Percentiles rank a stretch among this genome's conserved stretches.
Conservation (phyloP, 2,113 vertebrate genomes). For the Tragelaphus imberbis region DNA sequence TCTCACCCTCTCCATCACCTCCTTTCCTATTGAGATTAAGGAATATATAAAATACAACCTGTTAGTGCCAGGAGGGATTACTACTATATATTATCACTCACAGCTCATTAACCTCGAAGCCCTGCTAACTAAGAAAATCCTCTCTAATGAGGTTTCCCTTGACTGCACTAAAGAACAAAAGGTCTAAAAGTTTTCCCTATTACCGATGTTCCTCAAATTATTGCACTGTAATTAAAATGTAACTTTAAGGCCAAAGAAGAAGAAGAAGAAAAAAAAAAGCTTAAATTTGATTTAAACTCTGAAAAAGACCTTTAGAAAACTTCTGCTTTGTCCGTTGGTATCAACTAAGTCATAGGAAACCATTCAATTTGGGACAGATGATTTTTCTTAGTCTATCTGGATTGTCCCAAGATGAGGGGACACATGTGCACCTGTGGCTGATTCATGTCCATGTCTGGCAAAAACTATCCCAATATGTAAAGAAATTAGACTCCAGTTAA, state of each 20-base stretch:
- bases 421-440: not conserved
- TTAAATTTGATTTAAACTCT: slow-evolving; percentile 68
- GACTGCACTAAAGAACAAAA: slow-evolving; percentile 84
- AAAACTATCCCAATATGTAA: not conserved
- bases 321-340: slow-evolving; percentile 37
- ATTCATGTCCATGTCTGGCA: not conserved
- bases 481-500: not conserved
- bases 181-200: slow-evolving; percentile 83
- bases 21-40: slow-evolving; percentile 78
- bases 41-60: slow-evolving; percentile 84
- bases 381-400: not conserved
- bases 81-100: slow-evolving; percentile 84
- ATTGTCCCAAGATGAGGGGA: not conserved
- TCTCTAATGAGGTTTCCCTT: slow-evolving; percentile 85
- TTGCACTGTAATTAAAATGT: slow-evolving; percentile 82
- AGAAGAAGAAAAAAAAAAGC: slow-evolving; percentile 10
- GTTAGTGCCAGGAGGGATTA: slow-evolving; percentile 82
- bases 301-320: slow-evolving; percentile 47
- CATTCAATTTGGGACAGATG: not conserved
- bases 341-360: not conserved
- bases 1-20: slow-evolving; percentile 64
- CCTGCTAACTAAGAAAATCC: slow-evolving; percentile 87
- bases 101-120: slow-evolving; percentile 84
- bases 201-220: slow-evolving; percentile 80
- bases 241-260: slow-evolving; percentile 76